Evolutionary conservation across 2,797 vertebrate genomes (phyloP).

Genomic region (Cercopithecus petaurista): DNA sequence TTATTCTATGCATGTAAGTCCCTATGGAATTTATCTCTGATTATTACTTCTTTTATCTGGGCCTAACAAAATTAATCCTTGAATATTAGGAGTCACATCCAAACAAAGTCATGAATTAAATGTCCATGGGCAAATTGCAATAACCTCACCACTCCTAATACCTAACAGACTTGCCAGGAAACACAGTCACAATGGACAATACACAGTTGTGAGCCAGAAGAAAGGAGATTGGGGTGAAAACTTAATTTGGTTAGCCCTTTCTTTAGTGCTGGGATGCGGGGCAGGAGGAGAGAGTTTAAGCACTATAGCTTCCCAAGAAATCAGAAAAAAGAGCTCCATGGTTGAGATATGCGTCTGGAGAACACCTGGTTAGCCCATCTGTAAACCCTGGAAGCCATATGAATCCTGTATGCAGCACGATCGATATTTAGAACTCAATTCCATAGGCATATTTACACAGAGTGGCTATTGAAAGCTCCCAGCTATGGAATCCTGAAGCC

Average conservation of each 20-base stretch:
- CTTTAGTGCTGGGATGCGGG: not conserved
- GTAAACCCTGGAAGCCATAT: not conserved
- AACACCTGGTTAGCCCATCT: constrained; percentile 40
- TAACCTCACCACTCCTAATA: not conserved
- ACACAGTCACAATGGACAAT: not conserved
- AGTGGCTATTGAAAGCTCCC: constrained; percentile 73
- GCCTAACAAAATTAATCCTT: constrained; percentile 9
- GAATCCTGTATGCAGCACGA: not conserved
- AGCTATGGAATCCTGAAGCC: constrained; percentile 71
- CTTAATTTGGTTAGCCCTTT: not conserved
- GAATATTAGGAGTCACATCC: not conserved
- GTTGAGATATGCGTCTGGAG: not conserved
- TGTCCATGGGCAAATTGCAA: not conserved
- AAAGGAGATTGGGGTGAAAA: not conserved
- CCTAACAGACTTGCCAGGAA: not conserved
- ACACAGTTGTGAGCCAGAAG: not conserved
- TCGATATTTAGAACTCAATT: constrained; percentile 67
- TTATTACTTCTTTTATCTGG: not conserved
- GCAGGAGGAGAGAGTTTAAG: not conserved
- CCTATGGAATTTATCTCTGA: not conserved
- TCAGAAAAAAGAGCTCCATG: not conserved
- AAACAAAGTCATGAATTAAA: not conserved
- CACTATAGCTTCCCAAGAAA: not conserved
- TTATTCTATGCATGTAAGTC: not conserved
- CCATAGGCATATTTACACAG: constrained; percentile 75